These are phyloP conservation scores for Epistrophella euchroma DNA, from an alignment of 2,888 invertebrate genomes.

Conservation along the genomic window DNA sequence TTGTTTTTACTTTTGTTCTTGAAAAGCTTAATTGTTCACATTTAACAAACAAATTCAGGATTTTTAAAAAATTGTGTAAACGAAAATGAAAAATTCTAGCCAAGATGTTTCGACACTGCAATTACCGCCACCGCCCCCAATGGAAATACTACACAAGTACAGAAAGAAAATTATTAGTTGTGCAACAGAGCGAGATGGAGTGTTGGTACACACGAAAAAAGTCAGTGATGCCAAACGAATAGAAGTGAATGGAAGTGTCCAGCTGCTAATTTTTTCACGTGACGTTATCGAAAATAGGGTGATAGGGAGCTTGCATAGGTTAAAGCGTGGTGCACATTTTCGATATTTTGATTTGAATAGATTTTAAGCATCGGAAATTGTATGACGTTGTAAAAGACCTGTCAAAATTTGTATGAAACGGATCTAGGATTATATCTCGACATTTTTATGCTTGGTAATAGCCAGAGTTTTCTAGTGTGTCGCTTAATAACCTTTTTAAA, in stretches of 20 bases:
- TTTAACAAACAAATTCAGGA: constrained; percentile 40
- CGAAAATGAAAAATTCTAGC: constrained; percentile 55
- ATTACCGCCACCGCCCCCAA: constrained; percentile 76
- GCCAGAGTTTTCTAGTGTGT: too few species aligned
- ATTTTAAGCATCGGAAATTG: too few species aligned
- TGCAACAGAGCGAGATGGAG: constrained; percentile 65
- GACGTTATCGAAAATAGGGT: neutral
- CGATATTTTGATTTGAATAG: too few species aligned
- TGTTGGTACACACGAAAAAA: constrained; percentile 14
- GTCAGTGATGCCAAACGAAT: constrained; percentile 51
- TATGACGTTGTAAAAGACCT: too few species aligned
- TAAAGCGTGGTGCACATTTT: too few species aligned
- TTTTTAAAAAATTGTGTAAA: constrained; percentile 40
- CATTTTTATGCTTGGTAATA: too few species aligned
- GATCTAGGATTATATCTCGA: too few species aligned
- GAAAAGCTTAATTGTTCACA: constrained; percentile 31
- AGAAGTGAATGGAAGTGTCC: neutral
- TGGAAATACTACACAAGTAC: constrained; percentile 63
- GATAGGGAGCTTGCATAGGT: too few species aligned
- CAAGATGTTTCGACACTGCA: constrained; percentile 68
- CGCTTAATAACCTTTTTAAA: too few species aligned
- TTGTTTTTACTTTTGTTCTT: neutral
- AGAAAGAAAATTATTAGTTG: constrained; percentile 64
- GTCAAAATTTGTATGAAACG: too few species aligned
- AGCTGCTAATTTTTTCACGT: constrained; percentile 5